Conservation (phyloP, 2,888 invertebrate genomes). For the Amphipoea lucens region DNA sequence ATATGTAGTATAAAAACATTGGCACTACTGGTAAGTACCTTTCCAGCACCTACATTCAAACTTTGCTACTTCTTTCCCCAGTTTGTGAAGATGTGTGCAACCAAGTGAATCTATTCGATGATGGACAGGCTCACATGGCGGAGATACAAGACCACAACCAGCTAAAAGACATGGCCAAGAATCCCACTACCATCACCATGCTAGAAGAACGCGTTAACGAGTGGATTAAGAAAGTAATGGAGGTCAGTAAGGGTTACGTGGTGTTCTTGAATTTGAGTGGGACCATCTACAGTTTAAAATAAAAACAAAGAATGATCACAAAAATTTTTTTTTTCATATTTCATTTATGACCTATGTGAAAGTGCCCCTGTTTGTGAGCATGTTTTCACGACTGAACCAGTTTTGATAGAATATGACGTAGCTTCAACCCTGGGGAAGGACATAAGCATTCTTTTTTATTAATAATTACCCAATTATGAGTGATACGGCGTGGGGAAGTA, state of each 20-base stretch:
- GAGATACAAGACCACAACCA: constrained; percentile 91
- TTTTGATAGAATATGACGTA: not conserved
- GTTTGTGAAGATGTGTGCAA: constrained; percentile 96
- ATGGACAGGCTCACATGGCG: constrained; percentile 92
- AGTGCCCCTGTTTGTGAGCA: not conserved
- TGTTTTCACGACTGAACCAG: not conserved
- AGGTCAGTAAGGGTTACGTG: constrained; percentile 80
- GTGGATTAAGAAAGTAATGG: constrained; percentile 95
- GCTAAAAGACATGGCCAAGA: constrained; percentile 92
- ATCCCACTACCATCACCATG: constrained; percentile 91
- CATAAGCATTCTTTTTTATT: not conserved
- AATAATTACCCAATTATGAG: not conserved
- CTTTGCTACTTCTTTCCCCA: constrained; percentile 57
- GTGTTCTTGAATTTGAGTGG: not conserved
- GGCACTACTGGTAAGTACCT: not conserved
- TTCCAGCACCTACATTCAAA: not conserved
- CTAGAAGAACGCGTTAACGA: constrained; percentile 94
- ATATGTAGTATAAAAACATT: not conserved
- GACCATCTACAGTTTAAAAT: not conserved
- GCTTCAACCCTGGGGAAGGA: not conserved
- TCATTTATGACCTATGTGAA: not conserved
- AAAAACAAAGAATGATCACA: not conserved
- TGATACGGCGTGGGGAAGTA: not conserved
- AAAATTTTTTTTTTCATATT: not conserved
- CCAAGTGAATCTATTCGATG: constrained; percentile 94